phyloP scores from a whole-genome alignment of 1,140 invertebrate genomes.

The Nebria ingens region DNA sequence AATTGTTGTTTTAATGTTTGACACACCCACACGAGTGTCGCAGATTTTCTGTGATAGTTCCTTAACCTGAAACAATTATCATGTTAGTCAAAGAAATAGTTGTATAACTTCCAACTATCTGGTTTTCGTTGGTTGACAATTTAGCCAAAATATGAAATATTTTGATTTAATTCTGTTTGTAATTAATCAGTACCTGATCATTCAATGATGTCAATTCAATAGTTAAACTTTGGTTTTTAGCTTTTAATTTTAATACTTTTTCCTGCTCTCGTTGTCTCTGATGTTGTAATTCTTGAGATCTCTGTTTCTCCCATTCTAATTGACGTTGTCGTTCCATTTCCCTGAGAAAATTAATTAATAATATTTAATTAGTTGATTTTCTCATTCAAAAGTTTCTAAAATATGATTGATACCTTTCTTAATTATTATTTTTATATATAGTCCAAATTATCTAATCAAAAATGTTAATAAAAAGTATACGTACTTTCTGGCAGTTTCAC shows the following conservation, averaged over 20 bases:
- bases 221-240: conserved; percentile 75
- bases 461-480: conserved; percentile 18
- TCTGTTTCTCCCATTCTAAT: conserved; percentile 92
- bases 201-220: conserved; percentile 69
- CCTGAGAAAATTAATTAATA: conserved; percentile 36
- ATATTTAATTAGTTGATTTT: conserved; percentile 8
- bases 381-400: too few relatives aligned
- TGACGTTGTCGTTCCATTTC: conserved; percentile 93
- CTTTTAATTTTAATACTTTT: conserved; percentile 78
- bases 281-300: conserved; percentile 71
- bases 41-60: conserved; percentile 81
- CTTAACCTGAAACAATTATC: conserved; percentile 49
- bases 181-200: conserved; percentile 24
- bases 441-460: conserved; percentile 4
- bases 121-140: too few relatives aligned
- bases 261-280: conserved; percentile 82
- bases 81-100: not conserved
- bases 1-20: conserved; percentile 88
- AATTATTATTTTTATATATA: conserved; percentile 11
- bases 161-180: not conserved
- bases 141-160: not conserved
- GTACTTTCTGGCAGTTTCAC: conserved; percentile 63
- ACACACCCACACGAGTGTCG: conserved; percentile 79
- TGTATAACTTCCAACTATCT: not conserved
- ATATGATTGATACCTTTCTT: conserved; percentile 6